Conservation (phyloP, 2,797 vertebrate genomes). For the Sebastes vulpes region DNA sequence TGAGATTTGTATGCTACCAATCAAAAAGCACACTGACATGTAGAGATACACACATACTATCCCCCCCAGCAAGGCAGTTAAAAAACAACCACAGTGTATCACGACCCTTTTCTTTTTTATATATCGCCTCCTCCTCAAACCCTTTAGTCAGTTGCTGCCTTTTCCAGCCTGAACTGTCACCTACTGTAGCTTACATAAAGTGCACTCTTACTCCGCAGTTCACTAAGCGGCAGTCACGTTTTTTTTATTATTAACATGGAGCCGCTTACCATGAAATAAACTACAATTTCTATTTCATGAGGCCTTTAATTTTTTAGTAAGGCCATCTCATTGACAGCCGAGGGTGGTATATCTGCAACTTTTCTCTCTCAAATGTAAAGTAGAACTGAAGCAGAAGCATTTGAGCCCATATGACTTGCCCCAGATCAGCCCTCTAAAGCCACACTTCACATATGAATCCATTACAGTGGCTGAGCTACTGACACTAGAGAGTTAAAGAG, state of each 20-base stretch:
- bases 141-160: conserved; percentile 33
- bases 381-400: conserved; percentile 21
- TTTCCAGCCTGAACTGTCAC: conserved; percentile 49
- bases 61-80: background rate
- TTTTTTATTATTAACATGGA: conserved; percentile 19
- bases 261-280: conserved; percentile 46
- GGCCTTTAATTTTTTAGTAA: conserved; percentile 26
- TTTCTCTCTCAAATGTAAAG: conserved; percentile 27
- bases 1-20: background rate
- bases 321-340: conserved; percentile 12
- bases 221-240: conserved; percentile 21
- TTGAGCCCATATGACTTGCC: conserved; percentile 10
- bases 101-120: conserved; percentile 11
- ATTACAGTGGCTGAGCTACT: background rate
- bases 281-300: conserved; percentile 37
- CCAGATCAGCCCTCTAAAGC: conserved; percentile 9
- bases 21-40: background rate
- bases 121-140: conserved; percentile 52
- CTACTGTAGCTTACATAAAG: conserved; percentile 46
- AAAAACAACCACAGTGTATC: conserved; percentile 28
- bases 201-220: conserved; percentile 12
- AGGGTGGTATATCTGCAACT: conserved; percentile 18
- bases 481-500: conserved; percentile 3
- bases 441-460: conserved; percentile 7
- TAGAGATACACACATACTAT: background rate